phyloP scores from a whole-genome alignment of 2,888 invertebrate species.

The Latrodectus elegans region DNA sequence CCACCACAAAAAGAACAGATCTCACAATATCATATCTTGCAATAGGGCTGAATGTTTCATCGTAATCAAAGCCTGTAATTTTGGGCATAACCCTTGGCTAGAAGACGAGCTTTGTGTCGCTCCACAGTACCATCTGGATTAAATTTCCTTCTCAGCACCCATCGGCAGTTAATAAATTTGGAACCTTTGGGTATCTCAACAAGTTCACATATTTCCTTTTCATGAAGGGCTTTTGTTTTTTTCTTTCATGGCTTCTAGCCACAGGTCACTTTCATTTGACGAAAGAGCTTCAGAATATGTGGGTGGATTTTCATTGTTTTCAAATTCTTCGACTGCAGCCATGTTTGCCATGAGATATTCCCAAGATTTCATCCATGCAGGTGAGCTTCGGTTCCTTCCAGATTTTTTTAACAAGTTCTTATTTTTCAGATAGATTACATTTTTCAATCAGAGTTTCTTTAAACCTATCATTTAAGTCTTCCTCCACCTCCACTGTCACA shows the following conservation, averaged over 20 bases:
- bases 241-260: slow-evolving; percentile 26
- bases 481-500: not conserved
- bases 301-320: slow-evolving; percentile 35
- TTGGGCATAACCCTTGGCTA: no score
- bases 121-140: no score
- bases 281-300: slow-evolving; percentile 30
- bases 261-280: slow-evolving; percentile 18
- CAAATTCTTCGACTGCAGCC: not conserved
- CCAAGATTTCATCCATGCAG: slow-evolving; percentile 33
- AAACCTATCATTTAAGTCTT: not conserved
- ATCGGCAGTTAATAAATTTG: slow-evolving; percentile 17
- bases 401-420: no score
- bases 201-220: slow-evolving; percentile 26
- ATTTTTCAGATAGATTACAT: not conserved
- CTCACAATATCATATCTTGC: no score
- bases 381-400: not conserved
- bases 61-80: no score
- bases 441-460: not conserved
- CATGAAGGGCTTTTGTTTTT: no score
- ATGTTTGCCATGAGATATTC: slow-evolving; percentile 15
- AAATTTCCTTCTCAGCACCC: not conserved
- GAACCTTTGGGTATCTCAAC: slow-evolving; percentile 19
- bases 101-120: no score
- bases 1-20: no score
- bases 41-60: no score